Conservation (phyloP, 2,797 vertebrate species). For the Peromyscus attwateri region DNA sequence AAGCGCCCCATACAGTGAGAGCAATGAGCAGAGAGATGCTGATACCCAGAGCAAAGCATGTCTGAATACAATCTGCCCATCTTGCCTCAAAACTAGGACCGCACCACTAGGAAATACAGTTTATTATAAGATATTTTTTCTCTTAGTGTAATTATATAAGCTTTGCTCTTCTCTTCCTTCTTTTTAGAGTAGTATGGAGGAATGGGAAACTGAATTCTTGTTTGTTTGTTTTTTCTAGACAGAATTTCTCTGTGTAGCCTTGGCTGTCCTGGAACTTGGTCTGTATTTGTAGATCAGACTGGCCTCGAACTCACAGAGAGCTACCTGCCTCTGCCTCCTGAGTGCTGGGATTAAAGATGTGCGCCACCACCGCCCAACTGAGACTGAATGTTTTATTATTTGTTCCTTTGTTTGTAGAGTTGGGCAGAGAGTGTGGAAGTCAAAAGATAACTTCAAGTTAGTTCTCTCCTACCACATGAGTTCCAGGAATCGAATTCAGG, state of each 20-base stretch:
- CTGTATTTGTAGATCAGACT: not conserved
- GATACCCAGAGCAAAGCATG: conserved; percentile 84
- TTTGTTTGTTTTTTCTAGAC: not conserved
- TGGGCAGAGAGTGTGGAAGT: not conserved
- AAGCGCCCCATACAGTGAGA: conserved; percentile 77
- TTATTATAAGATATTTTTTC: conserved; percentile 85
- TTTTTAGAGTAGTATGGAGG: not conserved
- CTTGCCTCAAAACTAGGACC: conserved; percentile 85
- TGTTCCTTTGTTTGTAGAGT: not conserved
- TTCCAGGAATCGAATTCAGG: not conserved
- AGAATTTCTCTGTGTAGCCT: not conserved
- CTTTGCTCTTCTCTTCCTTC: conserved; percentile 69
- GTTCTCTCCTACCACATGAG: not conserved
- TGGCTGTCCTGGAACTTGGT: not conserved
- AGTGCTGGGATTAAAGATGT: not conserved
- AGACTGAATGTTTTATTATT: not conserved
- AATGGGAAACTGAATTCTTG: not conserved
- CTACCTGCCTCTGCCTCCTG: not conserved
- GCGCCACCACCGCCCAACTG: not conserved
- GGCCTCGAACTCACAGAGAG: not conserved
- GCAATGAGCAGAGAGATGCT: conserved; percentile 84
- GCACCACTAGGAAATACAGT: conserved; percentile 83
- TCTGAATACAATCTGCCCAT: conserved; percentile 84
- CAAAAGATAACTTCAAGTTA: not conserved
- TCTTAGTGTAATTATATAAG: conserved; percentile 87